Evolutionary conservation across 2,888 invertebrate genomes (phyloP).

Genomic region (Clunio marinus): DNA sequence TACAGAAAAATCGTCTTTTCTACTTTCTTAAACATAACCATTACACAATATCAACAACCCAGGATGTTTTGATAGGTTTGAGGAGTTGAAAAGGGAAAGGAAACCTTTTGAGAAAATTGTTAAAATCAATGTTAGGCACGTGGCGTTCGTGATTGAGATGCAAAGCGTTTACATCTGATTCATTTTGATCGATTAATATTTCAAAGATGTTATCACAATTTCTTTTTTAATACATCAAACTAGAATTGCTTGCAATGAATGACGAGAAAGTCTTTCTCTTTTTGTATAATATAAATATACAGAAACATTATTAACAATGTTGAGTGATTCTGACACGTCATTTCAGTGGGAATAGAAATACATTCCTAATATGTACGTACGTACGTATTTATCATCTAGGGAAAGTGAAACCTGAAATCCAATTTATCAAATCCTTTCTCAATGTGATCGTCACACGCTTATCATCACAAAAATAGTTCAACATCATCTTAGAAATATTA

Average conservation of each 20-base stretch:
- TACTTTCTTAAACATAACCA: background rate
- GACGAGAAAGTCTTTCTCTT: background rate
- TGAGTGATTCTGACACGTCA: no score
- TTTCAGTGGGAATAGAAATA: no score
- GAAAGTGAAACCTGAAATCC: no score
- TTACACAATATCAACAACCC: background rate
- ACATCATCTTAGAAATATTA: no score
- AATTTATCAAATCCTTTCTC: no score
- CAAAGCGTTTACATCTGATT: background rate
- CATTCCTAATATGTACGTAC: no score
- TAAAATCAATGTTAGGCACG: constrained; percentile 32
- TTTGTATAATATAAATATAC: no score
- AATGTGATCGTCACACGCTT: no score
- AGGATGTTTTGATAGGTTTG: background rate
- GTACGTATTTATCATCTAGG: no score
- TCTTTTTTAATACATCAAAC: constrained; percentile 30
- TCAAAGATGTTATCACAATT: constrained; percentile 28
- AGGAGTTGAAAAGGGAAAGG: background rate
- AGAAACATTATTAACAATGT: no score
- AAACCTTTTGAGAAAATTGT: background rate
- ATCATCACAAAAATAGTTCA: no score
- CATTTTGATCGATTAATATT: constrained; percentile 32
- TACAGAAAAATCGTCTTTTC: background rate
- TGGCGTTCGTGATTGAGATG: constrained; percentile 27
- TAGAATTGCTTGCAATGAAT: background rate